Conservation (phyloP, 2,888 invertebrate species). For the Oscheius sp. region DNA sequence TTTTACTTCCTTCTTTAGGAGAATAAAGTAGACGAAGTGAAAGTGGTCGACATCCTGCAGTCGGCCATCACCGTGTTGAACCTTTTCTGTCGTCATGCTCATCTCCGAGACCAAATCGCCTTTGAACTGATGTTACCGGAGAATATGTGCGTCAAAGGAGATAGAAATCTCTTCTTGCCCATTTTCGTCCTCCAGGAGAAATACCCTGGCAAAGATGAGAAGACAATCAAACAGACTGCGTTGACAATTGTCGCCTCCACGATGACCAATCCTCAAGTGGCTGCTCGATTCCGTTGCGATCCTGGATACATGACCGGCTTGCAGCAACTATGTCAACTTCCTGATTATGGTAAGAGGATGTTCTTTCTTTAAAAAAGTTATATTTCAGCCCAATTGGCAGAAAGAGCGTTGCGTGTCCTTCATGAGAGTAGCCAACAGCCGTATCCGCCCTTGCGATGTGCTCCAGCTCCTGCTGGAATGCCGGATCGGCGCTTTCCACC, state of each 20-base stretch:
- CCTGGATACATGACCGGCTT: constrained; percentile 1
- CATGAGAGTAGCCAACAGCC: constrained; percentile 5
- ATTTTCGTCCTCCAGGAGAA: constrained; percentile 49
- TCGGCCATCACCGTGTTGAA: neutral
- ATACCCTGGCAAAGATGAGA: constrained; percentile 38
- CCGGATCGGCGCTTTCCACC: constrained; percentile 20
- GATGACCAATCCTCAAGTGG: constrained; percentile 15
- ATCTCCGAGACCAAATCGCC: constrained; percentile 45
- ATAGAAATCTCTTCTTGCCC: constrained; percentile 39
- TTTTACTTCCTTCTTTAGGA: neutral
- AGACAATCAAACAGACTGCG: constrained; percentile 8
- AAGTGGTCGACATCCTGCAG: constrained; percentile 17
- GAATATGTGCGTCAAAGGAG: constrained; percentile 43
- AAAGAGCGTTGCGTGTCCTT: neutral
- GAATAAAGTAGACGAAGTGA: constrained; percentile 9
- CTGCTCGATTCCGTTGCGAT: constrained; percentile 3
- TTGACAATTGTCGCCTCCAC: neutral
- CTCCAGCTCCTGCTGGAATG: constrained; percentile 15
- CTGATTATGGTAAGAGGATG: neutral
- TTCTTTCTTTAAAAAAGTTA: neutral
- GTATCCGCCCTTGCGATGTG: constrained; percentile 27
- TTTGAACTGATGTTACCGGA: constrained; percentile 42
- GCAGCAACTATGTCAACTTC: neutral
- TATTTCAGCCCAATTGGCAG: constrained; percentile 8
- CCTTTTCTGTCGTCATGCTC: constrained; percentile 20